Evolutionary conservation across 2,888 invertebrate genomes (phyloP), one percentile per base, ranked within the genome.

Genomic region (Tetropium fuscum): DNA sequence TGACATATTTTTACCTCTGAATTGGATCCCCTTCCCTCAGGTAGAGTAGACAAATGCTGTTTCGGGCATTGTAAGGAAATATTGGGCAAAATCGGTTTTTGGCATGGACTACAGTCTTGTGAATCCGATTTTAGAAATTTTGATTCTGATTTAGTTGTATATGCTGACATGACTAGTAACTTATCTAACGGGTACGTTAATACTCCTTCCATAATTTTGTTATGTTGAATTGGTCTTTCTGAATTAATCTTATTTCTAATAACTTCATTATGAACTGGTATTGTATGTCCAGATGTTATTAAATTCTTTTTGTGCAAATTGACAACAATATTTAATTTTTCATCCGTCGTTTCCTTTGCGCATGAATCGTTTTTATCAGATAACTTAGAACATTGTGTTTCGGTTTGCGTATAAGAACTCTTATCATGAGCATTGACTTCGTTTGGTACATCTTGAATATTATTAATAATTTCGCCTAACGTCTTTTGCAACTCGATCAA

Each of bases 401-500:
- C 43, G 4, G 53, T 53, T 43, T 32, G 13, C 34, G 36, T 27
- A 15, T 43, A 53, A 10, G 44, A 53, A 44, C 34, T 43, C 6
- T 1, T 15, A 36, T 44, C 36, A 10, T 10, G 6, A 7, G 10
- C n/a, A 13, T 16, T 51, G 2, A 1, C 19, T 4, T 53, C 20
- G 7, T 18, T 49, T 3, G 25, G 16, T 18, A 36, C 11, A 34
- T 58, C 58, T n/a, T 55, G 32, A 19, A 60, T 22, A 43, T 56
- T 51, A 10, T 59, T 45, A 38, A 65, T 67, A n/a, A 68, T 57
- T 22, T 63, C 54, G 22, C 67, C 68, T 10, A 72, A 30, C 13
- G 60, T 25, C 20, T 64, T 63, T 36, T 70, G 63, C 5, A 72
- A 49, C 32, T 70, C 70, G 8, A 72, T 63, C 15, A 72, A 54